A percentile compares a stretch with the other conserved stretches of the same genome.
phyloP scores from a whole-genome alignment of 2,797 vertebrate genomes.

The Crenichthys baileyi region DNA sequence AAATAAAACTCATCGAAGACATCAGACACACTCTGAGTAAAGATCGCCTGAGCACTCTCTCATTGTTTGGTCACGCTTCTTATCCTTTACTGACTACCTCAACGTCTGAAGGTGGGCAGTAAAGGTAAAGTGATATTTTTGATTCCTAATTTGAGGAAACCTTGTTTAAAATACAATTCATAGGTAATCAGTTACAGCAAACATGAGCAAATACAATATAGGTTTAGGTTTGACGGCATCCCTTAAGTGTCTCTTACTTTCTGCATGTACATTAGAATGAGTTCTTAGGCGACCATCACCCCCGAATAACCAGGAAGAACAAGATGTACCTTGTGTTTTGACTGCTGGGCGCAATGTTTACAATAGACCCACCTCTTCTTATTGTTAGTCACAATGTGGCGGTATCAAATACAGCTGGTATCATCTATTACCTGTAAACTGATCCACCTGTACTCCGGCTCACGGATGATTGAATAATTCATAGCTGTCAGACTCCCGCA shows the following conservation, averaged over 20 bases:
- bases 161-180: not conserved
- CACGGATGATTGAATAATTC: conserved; percentile 80
- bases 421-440: conserved; percentile 71
- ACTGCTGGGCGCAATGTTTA: conserved; percentile 54
- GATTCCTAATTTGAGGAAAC: not conserved
- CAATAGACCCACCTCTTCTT: conserved; percentile 45
- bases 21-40: conserved; percentile 61
- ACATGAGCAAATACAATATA: not conserved
- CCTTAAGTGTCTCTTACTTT: conserved; percentile 11
- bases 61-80: conserved; percentile 62
- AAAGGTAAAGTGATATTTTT: conserved; percentile 24
- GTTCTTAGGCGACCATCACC: conserved; percentile 11
- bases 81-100: conserved; percentile 65
- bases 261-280: conserved; percentile 36
- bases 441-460: conserved; percentile 66
- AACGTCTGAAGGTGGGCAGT: conserved; percentile 67
- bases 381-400: conserved; percentile 57
- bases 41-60: conserved; percentile 64
- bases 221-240: conserved; percentile 7
- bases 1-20: conserved; percentile 47
- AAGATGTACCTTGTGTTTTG: conserved; percentile 46
- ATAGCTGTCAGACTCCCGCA: conserved; percentile 66
- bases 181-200: conserved; percentile 30
- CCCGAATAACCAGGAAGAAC: conserved; percentile 23
- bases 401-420: conserved; percentile 58